phyloP scores from a whole-genome alignment of 2,797 vertebrate genomes.

The Telmatherina bonti region DNA sequence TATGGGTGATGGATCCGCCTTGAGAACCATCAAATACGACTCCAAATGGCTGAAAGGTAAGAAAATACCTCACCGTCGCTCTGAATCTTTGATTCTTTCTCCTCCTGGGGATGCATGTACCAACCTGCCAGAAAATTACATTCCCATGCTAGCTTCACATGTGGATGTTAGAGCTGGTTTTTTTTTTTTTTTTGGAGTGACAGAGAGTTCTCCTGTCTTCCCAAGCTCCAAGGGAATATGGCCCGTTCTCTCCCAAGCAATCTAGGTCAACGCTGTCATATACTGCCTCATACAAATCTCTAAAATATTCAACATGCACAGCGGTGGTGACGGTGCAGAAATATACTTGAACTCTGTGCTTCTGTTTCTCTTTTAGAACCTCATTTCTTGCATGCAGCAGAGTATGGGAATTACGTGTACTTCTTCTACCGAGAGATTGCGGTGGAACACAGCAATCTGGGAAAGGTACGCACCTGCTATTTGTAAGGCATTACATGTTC shows the following conservation, averaged over 20 bases:
- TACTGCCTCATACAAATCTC: constrained; percentile 76
- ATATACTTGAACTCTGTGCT: constrained; percentile 73
- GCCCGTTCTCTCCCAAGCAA: constrained; percentile 77
- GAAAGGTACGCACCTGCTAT: constrained; percentile 87
- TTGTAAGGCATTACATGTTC: constrained; percentile 47
- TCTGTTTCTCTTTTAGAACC: constrained; percentile 87
- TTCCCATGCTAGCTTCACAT: constrained; percentile 34
- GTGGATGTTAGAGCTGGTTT: constrained; percentile 59
- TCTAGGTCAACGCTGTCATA: constrained; percentile 82
- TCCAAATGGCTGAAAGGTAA: constrained; percentile 99
- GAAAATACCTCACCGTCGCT: constrained; percentile 14
- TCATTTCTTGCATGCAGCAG: constrained; percentile 97
- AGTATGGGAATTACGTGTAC: constrained; percentile 98
- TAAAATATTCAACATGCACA: constrained; percentile 81
- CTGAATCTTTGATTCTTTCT: constrained; percentile 21
- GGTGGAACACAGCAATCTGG: constrained; percentile 96
- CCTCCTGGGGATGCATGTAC: constrained; percentile 24
- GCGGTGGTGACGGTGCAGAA: constrained; percentile 78
- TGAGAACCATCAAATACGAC: constrained; percentile 99
- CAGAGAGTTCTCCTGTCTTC: constrained; percentile 55
- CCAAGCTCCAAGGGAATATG: constrained; percentile 65
- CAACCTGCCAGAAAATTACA: constrained; percentile 48
- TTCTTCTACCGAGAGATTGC: constrained; percentile 99
- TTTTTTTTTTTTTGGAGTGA: constrained; percentile 58
- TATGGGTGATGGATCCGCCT: constrained; percentile 97